Evolutionary conservation across 1,140 invertebrate species (phyloP), one percentile per base, ranked within the genome.

Genomic region (Bradysia coprophila): DNA sequence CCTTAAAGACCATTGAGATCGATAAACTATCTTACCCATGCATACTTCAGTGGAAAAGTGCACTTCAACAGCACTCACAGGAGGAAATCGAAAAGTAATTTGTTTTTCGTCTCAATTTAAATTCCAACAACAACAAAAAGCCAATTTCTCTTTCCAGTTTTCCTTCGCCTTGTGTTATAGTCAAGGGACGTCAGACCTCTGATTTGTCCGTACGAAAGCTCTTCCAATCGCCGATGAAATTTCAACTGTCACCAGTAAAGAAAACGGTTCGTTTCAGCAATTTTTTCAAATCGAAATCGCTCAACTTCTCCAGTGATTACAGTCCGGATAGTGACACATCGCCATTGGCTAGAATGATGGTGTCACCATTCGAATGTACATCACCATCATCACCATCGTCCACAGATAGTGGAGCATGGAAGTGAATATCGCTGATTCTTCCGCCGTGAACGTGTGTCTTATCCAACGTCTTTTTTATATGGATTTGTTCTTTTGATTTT

Each of bases 41-140:
- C 50, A 68, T 81, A 45, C 72, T 73, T 53, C 67, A 69, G 32
- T 85, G 80, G 80, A 61, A 69, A 45, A 69, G 75, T 49, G 66
- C 64, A 2, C 60, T 76, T 6, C 59, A 66, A 9, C 57, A 68
- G 4, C 73, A 70, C 48, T 49, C 68, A 9, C 49, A 62, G 2
- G 45, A 53, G 1, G 72, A 76, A 52, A 64, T 71, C 46, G 59
- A 69, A 32, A 66, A 62, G 73, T 76, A 51, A 57, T 47, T 21
- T 33, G 10, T 15, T 32, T 23, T 33, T 21, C 15, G 6, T 21
- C 33, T 3, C n/a, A 4, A 16, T 41, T 23, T 21, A 6, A 24
- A n/a, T 21, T 15, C n/a, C 16, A 16, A 31, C 33, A 11, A 23
- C 15, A 40, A 28, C 19, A 15, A 15, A 37, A 10, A n/a, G 9